Conservation (phyloP, 2,888 invertebrate genomes). For the Caenorhabditis angaria region DNA sequence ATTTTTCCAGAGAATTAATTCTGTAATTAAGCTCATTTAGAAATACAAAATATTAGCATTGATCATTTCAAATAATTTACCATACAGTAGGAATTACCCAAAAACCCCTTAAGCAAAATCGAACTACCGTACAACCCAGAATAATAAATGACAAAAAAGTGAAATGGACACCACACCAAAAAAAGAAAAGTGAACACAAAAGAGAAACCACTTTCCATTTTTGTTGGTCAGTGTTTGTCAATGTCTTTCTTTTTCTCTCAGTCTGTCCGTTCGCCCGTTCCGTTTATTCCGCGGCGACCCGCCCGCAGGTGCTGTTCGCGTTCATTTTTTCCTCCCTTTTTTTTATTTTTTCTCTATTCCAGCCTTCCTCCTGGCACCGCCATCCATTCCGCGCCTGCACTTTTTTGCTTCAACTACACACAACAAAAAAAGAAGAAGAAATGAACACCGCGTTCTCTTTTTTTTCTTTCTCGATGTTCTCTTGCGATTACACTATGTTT, state of each 20-base stretch:
- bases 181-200: background rate
- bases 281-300: background rate
- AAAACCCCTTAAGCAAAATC: no score
- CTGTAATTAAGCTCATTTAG: no score
- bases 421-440: background rate
- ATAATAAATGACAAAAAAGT: background rate
- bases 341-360: background rate
- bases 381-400: constrained; percentile 19
- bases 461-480: background rate
- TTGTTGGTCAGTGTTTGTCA: background rate
- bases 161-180: background rate
- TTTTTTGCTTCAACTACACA: background rate
- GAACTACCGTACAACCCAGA: background rate
- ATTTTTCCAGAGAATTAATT: no score
- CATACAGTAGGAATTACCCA: no score
- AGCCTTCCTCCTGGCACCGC: constrained; percentile 9
- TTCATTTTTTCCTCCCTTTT: constrained; percentile 10
- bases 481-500: background rate
- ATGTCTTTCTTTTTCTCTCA: background rate
- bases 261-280: background rate
- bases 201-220: background rate
- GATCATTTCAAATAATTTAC: no score
- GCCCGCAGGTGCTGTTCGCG: constrained; percentile 25
- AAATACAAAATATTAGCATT: no score
- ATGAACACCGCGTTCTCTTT: background rate